Base-by-base conservation (phyloP, 2,888 invertebrate genomes). In the Amblyjoppa proteus region DNA sequence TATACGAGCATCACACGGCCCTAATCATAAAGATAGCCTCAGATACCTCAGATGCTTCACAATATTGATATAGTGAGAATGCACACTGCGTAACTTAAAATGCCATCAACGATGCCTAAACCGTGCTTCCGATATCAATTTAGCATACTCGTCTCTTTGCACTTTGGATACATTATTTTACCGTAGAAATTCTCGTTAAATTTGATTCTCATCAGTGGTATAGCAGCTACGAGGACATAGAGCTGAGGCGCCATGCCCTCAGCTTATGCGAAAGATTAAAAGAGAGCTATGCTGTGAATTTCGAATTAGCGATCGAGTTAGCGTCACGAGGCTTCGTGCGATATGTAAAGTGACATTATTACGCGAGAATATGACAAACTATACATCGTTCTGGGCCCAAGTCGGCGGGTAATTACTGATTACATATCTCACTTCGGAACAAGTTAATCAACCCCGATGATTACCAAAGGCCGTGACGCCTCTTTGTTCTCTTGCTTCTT, bases 361-460 rank as follows among this genome's bases (percentile, higher is more conserved):
- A 73, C n/a, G 64, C 41, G 41, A 75, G 28, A 71, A 51, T 45
- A 70, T 31, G 75, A 71, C 34, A 45, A 69, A 71, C 25, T 61
- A 81, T 66, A 84, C 45, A 73, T 68, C 88, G 87, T 84, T 61
- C 70, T 66, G 53, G 73, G 76, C 70, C 64, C 81, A 87, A 89
- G 87, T 88, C 87, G 88, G 83, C 87, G 76, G 88, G 82, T 92
- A 92, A 92, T 92, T 91, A 91, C 89, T 92, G 92, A 92, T 92
- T 91, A 91, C 89, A 90, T 85, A 89, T 89, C 90, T 90, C 88
- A 83, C 87, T 88, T 90, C 87, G 87, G 88, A 88, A 90, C 89
- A 89, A 89, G 88, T 91, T 91, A 91, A 92, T 91, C 90, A 91
- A 87, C 83, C 88, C 83, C 68, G 87, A 85, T 88, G 88, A 87